Evolutionary conservation across 2,797 vertebrate species (phyloP).

Genomic region (Tachyglossus aculeatus): DNA sequence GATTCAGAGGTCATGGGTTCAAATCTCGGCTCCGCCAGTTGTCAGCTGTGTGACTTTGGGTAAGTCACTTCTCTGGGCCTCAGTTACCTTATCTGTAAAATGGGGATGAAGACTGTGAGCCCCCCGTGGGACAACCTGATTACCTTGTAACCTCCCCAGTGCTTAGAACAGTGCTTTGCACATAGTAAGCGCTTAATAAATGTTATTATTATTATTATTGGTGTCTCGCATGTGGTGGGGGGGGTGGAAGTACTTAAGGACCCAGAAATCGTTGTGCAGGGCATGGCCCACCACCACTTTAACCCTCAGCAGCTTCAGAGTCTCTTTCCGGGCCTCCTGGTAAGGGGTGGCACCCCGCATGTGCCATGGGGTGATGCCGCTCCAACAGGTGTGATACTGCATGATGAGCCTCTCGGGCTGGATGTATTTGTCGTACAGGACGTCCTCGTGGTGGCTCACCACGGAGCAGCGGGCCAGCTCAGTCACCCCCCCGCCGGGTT

Average conservation of each 20-base stretch:
- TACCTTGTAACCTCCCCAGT: no score
- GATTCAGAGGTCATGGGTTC: no score
- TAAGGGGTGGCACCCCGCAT: conserved; percentile 82
- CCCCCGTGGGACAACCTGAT: no score
- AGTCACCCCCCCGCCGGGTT: conserved; percentile 78
- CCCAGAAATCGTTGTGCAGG: conserved; percentile 88
- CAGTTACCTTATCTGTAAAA: no score
- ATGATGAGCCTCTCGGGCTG: conserved; percentile 79
- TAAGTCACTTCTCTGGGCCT: no score
- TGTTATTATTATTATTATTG: no score
- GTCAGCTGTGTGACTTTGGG: no score
- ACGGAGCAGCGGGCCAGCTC: conserved; percentile 93
- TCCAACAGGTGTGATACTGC: conserved; percentile 92
- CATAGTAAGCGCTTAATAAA: no score
- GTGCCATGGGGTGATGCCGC: conserved; percentile 85
- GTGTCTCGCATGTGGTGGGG: conserved; percentile 87
- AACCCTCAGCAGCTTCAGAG: conserved; percentile 83
- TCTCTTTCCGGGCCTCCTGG: conserved; percentile 83
- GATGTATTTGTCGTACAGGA: conserved; percentile 91
- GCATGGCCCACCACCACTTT: conserved; percentile 93
- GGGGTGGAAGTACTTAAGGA: conserved; percentile 80
- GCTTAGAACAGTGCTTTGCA: no score
- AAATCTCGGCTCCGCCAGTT: no score
- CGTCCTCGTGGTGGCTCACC: conserved; percentile 83
- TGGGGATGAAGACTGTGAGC: no score